Evolutionary conservation across 2,888 invertebrate species (phyloP).

Genomic region (Chaetogeoica ovagalla): DNA sequence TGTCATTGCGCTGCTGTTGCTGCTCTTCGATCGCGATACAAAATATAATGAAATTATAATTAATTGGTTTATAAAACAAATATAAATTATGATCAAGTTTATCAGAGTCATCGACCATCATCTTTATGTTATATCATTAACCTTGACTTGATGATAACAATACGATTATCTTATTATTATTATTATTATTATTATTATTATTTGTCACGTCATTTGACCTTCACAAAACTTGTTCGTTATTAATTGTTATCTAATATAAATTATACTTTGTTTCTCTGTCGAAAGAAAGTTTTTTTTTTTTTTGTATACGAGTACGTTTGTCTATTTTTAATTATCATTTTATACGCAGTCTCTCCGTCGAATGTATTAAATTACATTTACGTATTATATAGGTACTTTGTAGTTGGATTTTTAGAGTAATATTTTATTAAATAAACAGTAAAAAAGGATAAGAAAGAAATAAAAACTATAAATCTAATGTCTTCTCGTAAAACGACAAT

Average conservation of each 20-base stretch:
- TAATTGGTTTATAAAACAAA: background rate
- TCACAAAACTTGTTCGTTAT: slow-evolving; percentile 9
- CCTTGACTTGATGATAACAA: slow-evolving; percentile 28
- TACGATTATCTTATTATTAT: background rate
- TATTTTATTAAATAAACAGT: too few relatives aligned
- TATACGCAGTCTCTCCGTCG: too few relatives aligned
- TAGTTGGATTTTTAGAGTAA: too few relatives aligned
- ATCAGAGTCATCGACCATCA: background rate
- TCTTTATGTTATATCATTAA: background rate
- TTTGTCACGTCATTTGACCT: slow-evolving; percentile 21
- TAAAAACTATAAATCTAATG: too few relatives aligned
- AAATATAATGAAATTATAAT: background rate
- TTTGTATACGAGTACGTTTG: too few relatives aligned
- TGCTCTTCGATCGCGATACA: background rate
- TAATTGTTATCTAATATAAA: background rate
- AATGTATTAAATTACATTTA: too few relatives aligned
- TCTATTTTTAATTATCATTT: too few relatives aligned
- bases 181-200: background rate
- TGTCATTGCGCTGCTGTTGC: background rate
- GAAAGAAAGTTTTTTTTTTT: too few relatives aligned
- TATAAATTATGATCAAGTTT: background rate
- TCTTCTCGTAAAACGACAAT: too few relatives aligned
- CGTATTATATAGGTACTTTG: too few relatives aligned
- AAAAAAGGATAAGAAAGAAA: too few relatives aligned
- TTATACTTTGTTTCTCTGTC: slow-evolving; percentile 15